Evolutionary conservation across 1,140 invertebrate genomes (phyloP), one percentile per base, ranked within the genome.

Genomic region (Pseudoatta argentina): DNA sequence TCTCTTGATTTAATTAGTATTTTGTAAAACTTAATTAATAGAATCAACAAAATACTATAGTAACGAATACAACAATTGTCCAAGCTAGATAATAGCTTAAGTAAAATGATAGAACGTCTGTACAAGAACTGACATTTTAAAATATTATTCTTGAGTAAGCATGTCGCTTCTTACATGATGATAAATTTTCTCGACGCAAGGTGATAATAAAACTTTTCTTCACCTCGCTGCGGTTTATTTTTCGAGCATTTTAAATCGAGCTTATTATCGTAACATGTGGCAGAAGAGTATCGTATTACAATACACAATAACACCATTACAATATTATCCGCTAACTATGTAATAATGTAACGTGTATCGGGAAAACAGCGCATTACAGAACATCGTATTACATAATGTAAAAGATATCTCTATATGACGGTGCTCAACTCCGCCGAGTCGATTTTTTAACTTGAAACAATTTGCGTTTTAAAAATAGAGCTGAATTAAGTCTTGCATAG

Each of bases 331-430:
- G 59, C 59, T 78, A 48, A 34, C 59, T 66, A 78, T 14, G 27
- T 66, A 78, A 78, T 78, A 78, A 78, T 66, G 44, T 78, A 66
- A 78, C 18, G 16, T 16, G 39, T 34, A 64, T n/a, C 27, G 44
- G 18, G 59, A 21, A 61, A 78, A 51, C 18, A 30, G 18, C 21
- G 24, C 24, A 44, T 63, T 63, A 48, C 51, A 48, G 34, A 76
- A 76, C 57, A 48, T 16, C 18, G 39, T 21, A n/a, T 78, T 66
- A 66, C 21, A 76, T 48, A 78, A 66, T 30, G 44, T 66, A 78
- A 51, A 64, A 48, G 21, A 48, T 64, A 48, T 57, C 24, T 48
- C 24, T 30, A 30, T 39, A 30, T 2, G 34, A 51, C 27, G n/a
- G 6, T 34, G 18, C 61, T 66, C 10, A 51, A 66, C 18, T 78